Evolutionary conservation across 2,113 vertebrate genomes (phyloP).

Genomic region (Nothobranchius furzeri): DNA sequence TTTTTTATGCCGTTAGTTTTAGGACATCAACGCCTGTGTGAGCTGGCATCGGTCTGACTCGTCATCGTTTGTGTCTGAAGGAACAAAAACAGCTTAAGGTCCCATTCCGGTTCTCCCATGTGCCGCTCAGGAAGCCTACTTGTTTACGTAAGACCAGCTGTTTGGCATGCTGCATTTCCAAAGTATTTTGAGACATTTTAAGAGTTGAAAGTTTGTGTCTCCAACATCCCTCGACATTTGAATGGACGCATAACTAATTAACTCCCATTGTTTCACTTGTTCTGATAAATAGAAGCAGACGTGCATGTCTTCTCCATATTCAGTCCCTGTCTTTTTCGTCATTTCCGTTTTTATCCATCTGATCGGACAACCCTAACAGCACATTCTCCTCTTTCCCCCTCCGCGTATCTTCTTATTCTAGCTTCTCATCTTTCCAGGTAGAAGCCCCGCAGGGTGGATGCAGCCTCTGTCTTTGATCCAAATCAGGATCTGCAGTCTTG

Average conservation of each 20-base stretch:
- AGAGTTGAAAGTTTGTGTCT: constrained; percentile 3
- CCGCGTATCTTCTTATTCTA: constrained; percentile 33
- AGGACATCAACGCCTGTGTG: not conserved
- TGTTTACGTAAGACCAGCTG: constrained; percentile 28
- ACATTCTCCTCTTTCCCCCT: constrained; percentile 13
- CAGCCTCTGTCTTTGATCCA: constrained; percentile 21
- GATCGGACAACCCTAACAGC: constrained; percentile 29
- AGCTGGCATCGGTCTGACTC: not conserved
- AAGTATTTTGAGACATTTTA: constrained; percentile 8
- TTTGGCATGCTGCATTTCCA: constrained; percentile 25
- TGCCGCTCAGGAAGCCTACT: constrained; percentile 29
- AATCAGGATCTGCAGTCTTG: constrained; percentile 9
- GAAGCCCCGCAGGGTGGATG: constrained; percentile 28
- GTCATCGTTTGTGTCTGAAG: not conserved
- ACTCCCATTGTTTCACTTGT: not conserved
- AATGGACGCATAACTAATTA: constrained; percentile 15
- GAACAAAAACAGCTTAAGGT: constrained; percentile 12
- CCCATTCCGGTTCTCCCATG: not conserved
- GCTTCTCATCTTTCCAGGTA: constrained; percentile 48
- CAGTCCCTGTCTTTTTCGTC: not conserved
- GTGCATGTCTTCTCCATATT: not conserved
- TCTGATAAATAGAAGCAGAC: constrained; percentile 15
- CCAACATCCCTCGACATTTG: constrained; percentile 13
- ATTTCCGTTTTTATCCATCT: constrained; percentile 6
- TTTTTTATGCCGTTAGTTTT: not conserved